phyloP scores from a whole-genome alignment of 2,113 vertebrate species.

The Marcusenius ussheri region DNA sequence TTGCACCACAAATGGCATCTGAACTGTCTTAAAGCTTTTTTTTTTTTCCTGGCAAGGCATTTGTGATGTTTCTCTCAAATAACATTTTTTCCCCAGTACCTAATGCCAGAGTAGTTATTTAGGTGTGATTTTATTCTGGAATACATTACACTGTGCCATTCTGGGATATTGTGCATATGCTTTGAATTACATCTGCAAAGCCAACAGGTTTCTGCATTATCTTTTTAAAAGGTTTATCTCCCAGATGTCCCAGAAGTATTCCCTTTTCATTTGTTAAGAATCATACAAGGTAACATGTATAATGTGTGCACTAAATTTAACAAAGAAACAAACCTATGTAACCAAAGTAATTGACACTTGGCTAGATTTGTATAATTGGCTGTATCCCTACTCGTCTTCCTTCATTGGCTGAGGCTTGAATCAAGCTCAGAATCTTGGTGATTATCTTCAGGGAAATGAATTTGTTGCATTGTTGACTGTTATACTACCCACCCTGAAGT shows the following conservation, averaged over 20 bases:
- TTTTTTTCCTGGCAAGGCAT: not conserved
- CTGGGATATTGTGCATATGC: not conserved
- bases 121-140: not conserved
- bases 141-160: not conserved
- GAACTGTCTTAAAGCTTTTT: not conserved
- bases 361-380: not conserved
- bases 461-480: not conserved
- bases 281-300: not conserved
- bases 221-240: not conserved
- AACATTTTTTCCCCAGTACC: not conserved
- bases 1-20: not conserved
- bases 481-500: not conserved
- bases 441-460: not conserved
- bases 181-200: not conserved
- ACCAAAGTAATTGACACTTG: not conserved
- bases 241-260: not conserved
- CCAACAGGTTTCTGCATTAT: not conserved
- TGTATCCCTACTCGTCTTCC: not conserved
- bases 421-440: not conserved
- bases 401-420: not conserved
- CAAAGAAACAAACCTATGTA: not conserved
- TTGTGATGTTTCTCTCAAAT: not conserved
- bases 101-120: not conserved
- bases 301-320: not conserved
- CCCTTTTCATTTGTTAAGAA: not conserved